These are phyloP conservation scores for Diadophis punctatus DNA, from an alignment of 2,113 vertebrate genomes.

Conservation along the genomic window DNA sequence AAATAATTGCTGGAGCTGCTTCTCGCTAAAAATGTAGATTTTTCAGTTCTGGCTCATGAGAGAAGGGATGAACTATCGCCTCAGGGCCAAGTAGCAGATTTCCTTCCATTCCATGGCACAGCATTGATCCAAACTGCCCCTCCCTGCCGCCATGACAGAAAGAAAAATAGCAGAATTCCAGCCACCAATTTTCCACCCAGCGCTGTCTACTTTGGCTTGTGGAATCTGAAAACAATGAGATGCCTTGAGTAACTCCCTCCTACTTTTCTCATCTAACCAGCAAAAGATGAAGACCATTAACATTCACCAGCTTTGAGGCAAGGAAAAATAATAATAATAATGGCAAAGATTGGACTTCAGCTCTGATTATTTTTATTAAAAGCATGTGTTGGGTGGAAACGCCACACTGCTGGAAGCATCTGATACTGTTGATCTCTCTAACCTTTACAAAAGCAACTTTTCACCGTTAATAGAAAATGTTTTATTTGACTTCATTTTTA, in stretches of 20 bases:
- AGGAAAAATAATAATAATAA: conserved; percentile 52
- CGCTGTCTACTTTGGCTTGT: conserved; percentile 28
- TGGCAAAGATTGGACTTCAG: conserved; percentile 56
- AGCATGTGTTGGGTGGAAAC: conserved; percentile 64
- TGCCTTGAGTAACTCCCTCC: conserved; percentile 30
- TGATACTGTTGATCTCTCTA: conserved; percentile 57
- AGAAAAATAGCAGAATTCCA: not conserved
- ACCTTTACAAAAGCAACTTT: conserved; percentile 56
- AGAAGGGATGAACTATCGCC: not conserved
- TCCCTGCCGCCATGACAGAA: not conserved
- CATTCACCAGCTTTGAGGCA: conserved; percentile 57
- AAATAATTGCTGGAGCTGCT: not conserved
- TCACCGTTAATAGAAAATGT: conserved; percentile 57
- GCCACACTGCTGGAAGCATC: conserved; percentile 53
- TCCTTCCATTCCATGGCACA: not conserved
- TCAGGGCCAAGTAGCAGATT: not conserved
- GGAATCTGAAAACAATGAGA: conserved; percentile 36
- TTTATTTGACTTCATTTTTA: conserved; percentile 67
- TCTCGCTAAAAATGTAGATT: not conserved
- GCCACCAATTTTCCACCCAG: not conserved
- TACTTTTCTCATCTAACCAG: conserved; percentile 34
- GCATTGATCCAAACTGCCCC: not conserved
- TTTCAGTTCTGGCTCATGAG: not conserved
- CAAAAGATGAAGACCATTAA: conserved; percentile 54
- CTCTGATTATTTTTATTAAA: conserved; percentile 64